phyloP scores from a whole-genome alignment of 2,797 vertebrate species.

The Danio albolineatus region DNA sequence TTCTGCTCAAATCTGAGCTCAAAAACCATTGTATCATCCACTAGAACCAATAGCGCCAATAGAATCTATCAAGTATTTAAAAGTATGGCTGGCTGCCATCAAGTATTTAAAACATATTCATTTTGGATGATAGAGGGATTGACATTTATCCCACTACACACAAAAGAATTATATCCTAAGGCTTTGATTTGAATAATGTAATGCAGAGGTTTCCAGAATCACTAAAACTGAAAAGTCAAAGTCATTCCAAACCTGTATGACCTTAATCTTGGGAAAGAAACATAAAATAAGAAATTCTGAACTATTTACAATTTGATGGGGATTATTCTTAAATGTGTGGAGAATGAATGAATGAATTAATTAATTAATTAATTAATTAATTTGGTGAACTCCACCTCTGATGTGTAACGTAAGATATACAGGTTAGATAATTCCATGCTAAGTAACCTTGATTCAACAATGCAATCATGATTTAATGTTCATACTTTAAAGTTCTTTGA shows the following conservation, averaged over 20 bases:
- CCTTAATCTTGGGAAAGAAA: too few species aligned
- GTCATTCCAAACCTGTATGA: too few species aligned
- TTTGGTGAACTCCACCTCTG: too few species aligned
- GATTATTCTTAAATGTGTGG: too few species aligned
- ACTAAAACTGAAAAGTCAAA: not conserved
- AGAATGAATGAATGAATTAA: too few species aligned
- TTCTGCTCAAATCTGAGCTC: not conserved
- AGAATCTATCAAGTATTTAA: not conserved
- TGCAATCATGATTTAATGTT: not conserved
- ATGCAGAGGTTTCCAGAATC: not conserved
- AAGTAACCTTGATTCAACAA: not conserved
- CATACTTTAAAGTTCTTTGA: not conserved
- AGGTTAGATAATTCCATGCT: too few species aligned
- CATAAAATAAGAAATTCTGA: too few species aligned
- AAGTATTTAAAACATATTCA: not conserved
- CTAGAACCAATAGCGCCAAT: not conserved
- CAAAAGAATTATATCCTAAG: not conserved
- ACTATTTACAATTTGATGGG: too few species aligned
- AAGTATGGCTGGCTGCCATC: too few species aligned
- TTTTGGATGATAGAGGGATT: not conserved
- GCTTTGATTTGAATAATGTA: not conserved
- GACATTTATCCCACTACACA: not conserved
- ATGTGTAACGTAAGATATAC: too few species aligned
- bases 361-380: too few species aligned
- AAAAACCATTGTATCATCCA: not conserved